Evolutionary conservation across 2,797 vertebrate species (phyloP).

Genomic region (Fundulus diaphanus): DNA sequence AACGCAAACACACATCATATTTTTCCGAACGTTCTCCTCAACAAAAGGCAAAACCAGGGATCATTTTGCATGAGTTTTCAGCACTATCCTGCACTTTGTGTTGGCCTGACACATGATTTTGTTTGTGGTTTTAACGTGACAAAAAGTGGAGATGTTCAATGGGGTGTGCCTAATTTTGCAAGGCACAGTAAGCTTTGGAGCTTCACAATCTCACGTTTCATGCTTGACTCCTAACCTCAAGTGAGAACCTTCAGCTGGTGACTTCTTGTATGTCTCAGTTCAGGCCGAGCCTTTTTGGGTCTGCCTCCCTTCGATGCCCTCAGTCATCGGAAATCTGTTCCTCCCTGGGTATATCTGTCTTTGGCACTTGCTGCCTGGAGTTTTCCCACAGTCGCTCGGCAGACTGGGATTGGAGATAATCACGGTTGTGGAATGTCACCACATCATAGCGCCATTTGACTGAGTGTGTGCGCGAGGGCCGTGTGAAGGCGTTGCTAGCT

Average conservation of each 20-base stretch:
- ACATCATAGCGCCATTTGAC: conserved; percentile 33
- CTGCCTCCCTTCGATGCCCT: not conserved
- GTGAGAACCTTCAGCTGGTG: not conserved
- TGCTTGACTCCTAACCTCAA: too few species aligned
- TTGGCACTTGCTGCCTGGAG: not conserved
- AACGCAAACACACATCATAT: too few species aligned
- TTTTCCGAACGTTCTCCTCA: too few species aligned
- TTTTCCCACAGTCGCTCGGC: conserved; percentile 63
- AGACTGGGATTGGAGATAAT: conserved; percentile 63
- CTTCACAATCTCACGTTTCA: too few species aligned
- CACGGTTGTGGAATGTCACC: conserved; percentile 62
- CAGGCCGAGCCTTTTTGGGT: not conserved
- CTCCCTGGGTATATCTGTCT: conserved; percentile 1
- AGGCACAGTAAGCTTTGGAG: not conserved
- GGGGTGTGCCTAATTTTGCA: too few species aligned
- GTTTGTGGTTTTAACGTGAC: too few species aligned
- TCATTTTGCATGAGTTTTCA: too few species aligned
- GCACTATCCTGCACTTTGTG: too few species aligned
- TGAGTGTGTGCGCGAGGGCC: not conserved
- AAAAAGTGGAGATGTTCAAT: too few species aligned
- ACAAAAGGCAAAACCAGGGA: too few species aligned
- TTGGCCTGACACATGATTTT: too few species aligned
- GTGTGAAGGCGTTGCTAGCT: conserved; percentile 3
- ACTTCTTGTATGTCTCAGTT: not conserved
- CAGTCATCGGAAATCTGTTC: conserved; percentile 1